A percentile compares a stretch with the other conserved stretches of the same genome.
These are phyloP conservation scores for Eleutherodactylus coqui DNA, from an alignment of 2,797 vertebrate species.

Conservation along the genomic window DNA sequence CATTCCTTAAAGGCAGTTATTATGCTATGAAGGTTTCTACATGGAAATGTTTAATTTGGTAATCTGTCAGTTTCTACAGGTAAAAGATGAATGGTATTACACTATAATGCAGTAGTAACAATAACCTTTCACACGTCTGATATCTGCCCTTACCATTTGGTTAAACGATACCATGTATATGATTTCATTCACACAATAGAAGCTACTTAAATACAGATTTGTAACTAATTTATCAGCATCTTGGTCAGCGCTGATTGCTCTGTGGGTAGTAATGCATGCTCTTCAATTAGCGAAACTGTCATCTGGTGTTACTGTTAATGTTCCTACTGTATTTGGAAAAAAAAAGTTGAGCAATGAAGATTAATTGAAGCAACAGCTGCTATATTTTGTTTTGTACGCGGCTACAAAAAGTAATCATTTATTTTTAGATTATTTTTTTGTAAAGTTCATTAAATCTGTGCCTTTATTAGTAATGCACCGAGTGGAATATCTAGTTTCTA, in stretches of 20 bases:
- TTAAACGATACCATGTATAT: not conserved
- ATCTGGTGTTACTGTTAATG: conserved; percentile 22
- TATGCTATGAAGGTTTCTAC: conserved; percentile 16
- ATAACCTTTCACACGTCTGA: not conserved
- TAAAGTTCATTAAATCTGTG: not conserved
- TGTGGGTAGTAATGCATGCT: not conserved
- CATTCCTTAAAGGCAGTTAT: conserved; percentile 32
- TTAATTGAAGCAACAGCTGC: conserved; percentile 27
- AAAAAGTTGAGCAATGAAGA: conserved; percentile 11
- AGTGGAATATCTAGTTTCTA: not conserved
- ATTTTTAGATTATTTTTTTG: not conserved
- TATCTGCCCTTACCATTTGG: not conserved
- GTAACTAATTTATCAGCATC: not conserved
- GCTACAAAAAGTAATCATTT: not conserved
- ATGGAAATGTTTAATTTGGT: conserved; percentile 2
- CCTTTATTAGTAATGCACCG: not conserved
- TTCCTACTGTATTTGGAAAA: conserved; percentile 17
- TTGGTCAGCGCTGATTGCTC: conserved; percentile 41
- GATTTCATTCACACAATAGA: not conserved
- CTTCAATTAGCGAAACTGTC: conserved; percentile 37
- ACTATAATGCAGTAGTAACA: conserved; percentile 21
- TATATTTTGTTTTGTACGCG: not conserved
- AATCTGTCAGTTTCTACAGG: conserved; percentile 4
- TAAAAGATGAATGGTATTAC: not conserved
- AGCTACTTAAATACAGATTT: conserved; percentile 1